phyloP scores from a whole-genome alignment of 2,113 vertebrate species.

The Prinia subflava region DNA sequence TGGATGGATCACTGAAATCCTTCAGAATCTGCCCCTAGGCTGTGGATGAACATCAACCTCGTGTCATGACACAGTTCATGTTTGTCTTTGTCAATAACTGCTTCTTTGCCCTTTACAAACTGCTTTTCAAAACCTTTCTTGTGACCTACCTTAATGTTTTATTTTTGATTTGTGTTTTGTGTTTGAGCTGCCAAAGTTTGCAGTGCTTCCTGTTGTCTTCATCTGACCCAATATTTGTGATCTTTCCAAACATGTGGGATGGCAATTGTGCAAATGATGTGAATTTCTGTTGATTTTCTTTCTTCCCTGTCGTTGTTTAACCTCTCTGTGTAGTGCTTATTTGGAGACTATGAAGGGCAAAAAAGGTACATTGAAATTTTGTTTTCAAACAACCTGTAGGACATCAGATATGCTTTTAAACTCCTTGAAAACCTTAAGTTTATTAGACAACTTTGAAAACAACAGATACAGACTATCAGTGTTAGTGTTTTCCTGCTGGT shows the following conservation, averaged over 20 bases:
- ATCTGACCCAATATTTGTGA: neutral
- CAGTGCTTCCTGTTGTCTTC: neutral
- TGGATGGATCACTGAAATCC: neutral
- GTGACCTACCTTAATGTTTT: neutral
- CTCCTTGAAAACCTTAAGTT: neutral
- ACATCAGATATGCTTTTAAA: neutral
- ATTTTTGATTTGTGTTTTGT: neutral
- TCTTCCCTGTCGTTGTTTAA: neutral
- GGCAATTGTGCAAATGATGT: neutral
- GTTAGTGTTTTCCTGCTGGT: neutral
- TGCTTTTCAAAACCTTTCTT: neutral
- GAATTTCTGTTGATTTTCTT: neutral
- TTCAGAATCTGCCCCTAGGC: neutral
- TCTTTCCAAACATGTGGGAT: neutral
- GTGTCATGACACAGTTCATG: neutral
- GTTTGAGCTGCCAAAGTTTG: neutral
- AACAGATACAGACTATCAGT: neutral
- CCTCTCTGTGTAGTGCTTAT: neutral
- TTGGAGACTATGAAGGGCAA: neutral
- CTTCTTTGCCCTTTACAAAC: neutral
- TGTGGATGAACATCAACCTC: neutral
- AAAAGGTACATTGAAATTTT: neutral
- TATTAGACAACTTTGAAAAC: neutral
- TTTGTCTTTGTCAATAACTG: neutral
- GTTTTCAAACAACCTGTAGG: neutral